Conservation (phyloP, 1,140 invertebrate species). For the Plectrocnemia conspersa region DNA sequence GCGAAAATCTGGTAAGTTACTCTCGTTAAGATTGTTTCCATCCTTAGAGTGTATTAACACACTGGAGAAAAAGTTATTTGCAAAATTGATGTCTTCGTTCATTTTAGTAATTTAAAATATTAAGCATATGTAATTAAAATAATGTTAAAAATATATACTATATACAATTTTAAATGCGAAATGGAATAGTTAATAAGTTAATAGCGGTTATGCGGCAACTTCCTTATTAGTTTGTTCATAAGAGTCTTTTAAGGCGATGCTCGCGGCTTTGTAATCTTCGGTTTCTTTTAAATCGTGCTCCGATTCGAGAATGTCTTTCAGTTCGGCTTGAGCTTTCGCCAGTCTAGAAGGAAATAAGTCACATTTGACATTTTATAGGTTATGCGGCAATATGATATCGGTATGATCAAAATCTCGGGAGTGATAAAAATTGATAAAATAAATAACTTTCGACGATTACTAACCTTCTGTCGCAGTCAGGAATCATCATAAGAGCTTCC, state of each 20-base stretch:
- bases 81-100: too few species aligned
- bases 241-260: conserved; percentile 66
- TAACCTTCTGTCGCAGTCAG: conserved; percentile 72
- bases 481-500: conserved; percentile 85
- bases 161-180: too few species aligned
- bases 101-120: too few species aligned
- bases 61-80: too few species aligned
- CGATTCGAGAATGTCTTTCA: conserved; percentile 67
- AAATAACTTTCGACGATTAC: too few species aligned
- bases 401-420: neutral
- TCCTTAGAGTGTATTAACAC: too few species aligned
- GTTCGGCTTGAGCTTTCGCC: conserved; percentile 67
- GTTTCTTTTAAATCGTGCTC: conserved; percentile 72
- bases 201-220: too few species aligned
- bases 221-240: conserved; percentile 58
- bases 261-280: conserved; percentile 66
- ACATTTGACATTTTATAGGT: conserved; percentile 1
- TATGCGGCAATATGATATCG: neutral
- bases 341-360: conserved; percentile 59
- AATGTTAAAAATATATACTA: too few species aligned
- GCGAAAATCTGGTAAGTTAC: neutral
- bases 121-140: too few species aligned
- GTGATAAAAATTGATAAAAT: too few species aligned
- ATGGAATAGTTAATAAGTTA: too few species aligned
- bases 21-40: too few species aligned